Evolutionary conservation across 2,797 vertebrate species (phyloP), one percentile per base, ranked within the genome.

Genomic region (Onychomys torridus): DNA sequence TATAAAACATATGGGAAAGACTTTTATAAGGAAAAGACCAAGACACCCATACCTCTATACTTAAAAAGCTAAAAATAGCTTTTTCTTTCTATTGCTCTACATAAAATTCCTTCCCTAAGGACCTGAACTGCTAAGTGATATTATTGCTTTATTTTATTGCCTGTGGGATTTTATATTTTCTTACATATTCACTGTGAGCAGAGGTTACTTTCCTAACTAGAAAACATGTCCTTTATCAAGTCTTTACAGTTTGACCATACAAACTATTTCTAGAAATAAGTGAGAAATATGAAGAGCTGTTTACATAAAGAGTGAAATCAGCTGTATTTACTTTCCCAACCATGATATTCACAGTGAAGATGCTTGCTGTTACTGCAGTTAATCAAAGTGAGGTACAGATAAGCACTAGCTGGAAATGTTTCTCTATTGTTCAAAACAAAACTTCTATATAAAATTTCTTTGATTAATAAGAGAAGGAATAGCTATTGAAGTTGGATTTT

Each of bases 61-160:
- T 61, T 43, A 95, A 90, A 5, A 6, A 95, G 49, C 46, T 82
- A 83, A 87, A 89, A 92, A 25, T 73, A 91, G 59, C 17, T 43
- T 59, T 83, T 76, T 59, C 49, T 83, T 79, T 88, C 46, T 73
- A 75, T 77, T 11, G 5, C 76, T 93, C 43, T 90, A 59, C 7
- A 92, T 89, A 86, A 82, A 83, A 81, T 78, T 89, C 29, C 57
- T 93, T 92, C 52, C 7, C 13, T 69, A 77, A 89, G 61, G 83
- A 67, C 49, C 57, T 76, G 59, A 89, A 73, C 63, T 89, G 34
- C 71, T 93, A 46, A 73, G 4, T 71, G 43, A 10, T 93, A 52
- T 27, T 87, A 65, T 43, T 89, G 91, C 95, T 97, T 93, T 34
- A 94, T 86, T 92, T 96, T 63, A 21, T 93, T 93, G 14, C 49